Evolutionary conservation across 1,140 invertebrate genomes (phyloP).

Genomic region (Adoxophyes honmai): DNA sequence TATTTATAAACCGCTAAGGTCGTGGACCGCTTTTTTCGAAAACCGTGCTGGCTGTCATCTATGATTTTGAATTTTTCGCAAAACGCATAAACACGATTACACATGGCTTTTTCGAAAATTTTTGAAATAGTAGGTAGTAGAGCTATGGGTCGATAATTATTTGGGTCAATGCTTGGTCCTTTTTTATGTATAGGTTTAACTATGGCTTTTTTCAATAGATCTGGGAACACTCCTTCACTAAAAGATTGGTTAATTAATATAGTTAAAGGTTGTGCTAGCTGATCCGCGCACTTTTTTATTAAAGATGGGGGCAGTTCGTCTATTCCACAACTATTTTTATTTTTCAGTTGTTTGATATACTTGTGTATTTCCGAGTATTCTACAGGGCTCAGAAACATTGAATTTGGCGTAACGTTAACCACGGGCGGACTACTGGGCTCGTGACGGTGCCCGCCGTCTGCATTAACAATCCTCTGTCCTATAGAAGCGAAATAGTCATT

Average conservation of each 20-base stretch:
- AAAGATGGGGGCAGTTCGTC: slow-evolving; percentile 3
- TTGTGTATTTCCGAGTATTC: not conserved
- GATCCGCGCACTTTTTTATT: slow-evolving; percentile 2
- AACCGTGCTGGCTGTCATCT: slow-evolving; percentile 1
- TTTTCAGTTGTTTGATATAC: slow-evolving; percentile 9
- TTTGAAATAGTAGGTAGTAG: slow-evolving; percentile 1
- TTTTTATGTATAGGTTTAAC: slow-evolving; percentile 1
- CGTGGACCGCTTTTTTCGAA: slow-evolving; percentile 10
- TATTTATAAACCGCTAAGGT: too few species aligned
- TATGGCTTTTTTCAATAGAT: not conserved
- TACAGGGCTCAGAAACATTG: not conserved
- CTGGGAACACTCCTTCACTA: not conserved
- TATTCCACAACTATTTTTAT: slow-evolving; percentile 10
- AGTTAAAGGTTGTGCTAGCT: not conserved
- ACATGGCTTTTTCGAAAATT: slow-evolving; percentile 4
- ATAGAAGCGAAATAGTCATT: slow-evolving; percentile 9
- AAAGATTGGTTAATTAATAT: slow-evolving; percentile 2
- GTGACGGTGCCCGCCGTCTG: not conserved
- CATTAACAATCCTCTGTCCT: not conserved
- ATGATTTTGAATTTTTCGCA: not conserved
- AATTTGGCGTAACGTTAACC: not conserved
- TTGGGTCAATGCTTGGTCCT: not conserved
- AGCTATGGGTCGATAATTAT: slow-evolving; percentile 9
- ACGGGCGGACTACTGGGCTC: not conserved
- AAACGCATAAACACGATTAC: not conserved